Base-by-base conservation (phyloP, 2,113 vertebrate genomes). In the Boulengeromyrus knoepffleri region DNA sequence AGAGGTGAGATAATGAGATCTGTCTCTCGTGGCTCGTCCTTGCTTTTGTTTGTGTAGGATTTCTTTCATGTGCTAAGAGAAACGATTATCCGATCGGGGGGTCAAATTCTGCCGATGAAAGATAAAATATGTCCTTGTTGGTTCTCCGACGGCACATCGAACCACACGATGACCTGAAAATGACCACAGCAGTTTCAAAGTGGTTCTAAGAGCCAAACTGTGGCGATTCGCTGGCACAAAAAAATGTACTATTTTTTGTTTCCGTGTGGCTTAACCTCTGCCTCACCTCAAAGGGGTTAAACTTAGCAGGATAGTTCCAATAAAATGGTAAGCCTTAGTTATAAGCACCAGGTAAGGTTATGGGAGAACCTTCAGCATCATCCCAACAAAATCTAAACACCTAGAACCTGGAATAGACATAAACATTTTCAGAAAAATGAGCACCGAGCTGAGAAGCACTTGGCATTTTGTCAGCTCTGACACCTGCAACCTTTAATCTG, bases 1-100 rank as follows among this genome's bases (percentile, higher is more conserved):
- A 80, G 74, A 80, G 74, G 74, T 85, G 83, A 85, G 83, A 87
- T 87, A 53, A 87, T 87, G 49, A 87, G 85, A 87, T 87, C 19
- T 85, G 83, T 87, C 85, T 47, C 27, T 56, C 50, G 85, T 42
- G 85, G 31, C 15, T 53, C n/a, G 17, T 53, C 50, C 85, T 17
- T 9, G 50, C 21, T 12, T 56, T 50, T 31, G 49, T 87, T 87
- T 53, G 27, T 36, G 5, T 56, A 36, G 31, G 36, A 42, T 17
- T 52, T 87, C 85, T 52, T 87, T 87, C 50, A 17, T 36, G 47
- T 53, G 27, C 85, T 87, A 49, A 53, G 50, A 36, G 84, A 85
- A 42, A 85, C 46, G n/a, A 24, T 27, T 47, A 49, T 13, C 21
- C 50, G 47, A 85, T 27, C 3, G 24, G 45, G 83, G 84, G 21